phyloP scores from a whole-genome alignment of 2,888 invertebrate species.

The Conomelus anceps region DNA sequence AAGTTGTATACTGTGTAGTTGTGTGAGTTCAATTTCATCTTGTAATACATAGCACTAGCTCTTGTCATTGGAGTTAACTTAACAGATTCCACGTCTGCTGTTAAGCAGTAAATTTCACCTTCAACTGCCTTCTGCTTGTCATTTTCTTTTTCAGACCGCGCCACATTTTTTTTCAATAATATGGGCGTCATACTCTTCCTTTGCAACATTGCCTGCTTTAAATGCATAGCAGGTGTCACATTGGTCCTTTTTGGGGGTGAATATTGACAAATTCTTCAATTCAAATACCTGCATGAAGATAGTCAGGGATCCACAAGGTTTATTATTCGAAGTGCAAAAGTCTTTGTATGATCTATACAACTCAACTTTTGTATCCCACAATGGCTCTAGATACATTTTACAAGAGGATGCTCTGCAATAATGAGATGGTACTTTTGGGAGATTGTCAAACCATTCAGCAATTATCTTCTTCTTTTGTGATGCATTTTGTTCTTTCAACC shows the following conservation, averaged over 20 bases:
- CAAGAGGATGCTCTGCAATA: slow-evolving; percentile 10
- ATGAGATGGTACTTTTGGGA: slow-evolving; percentile 20
- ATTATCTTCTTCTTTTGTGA: neutral
- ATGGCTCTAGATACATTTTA: slow-evolving; percentile 19
- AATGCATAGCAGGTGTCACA: slow-evolving; percentile 19
- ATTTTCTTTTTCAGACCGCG: slow-evolving; percentile 4
- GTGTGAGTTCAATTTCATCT: slow-evolving; percentile 12
- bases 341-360: slow-evolving; percentile 16
- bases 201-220: slow-evolving; percentile 1
- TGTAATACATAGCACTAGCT: slow-evolving; percentile 15
- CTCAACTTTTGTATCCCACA: slow-evolving; percentile 7
- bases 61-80: slow-evolving; percentile 12
- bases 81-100: slow-evolving; percentile 16
- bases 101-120: slow-evolving; percentile 14
- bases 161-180: slow-evolving; percentile 5
- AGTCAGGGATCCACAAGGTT: slow-evolving; percentile 1
- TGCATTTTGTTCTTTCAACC: neutral
- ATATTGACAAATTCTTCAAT: slow-evolving; percentile 20
- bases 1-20: slow-evolving; percentile 23
- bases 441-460: slow-evolving; percentile 3
- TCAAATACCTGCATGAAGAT: slow-evolving; percentile 14
- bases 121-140: slow-evolving; percentile 18
- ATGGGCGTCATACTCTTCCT: slow-evolving; percentile 14
- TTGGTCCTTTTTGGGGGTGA: slow-evolving; percentile 26
- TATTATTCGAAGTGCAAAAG: slow-evolving; percentile 5